Conservation (phyloP, 2,888 invertebrate genomes). For the Hylaea fasciaria region DNA sequence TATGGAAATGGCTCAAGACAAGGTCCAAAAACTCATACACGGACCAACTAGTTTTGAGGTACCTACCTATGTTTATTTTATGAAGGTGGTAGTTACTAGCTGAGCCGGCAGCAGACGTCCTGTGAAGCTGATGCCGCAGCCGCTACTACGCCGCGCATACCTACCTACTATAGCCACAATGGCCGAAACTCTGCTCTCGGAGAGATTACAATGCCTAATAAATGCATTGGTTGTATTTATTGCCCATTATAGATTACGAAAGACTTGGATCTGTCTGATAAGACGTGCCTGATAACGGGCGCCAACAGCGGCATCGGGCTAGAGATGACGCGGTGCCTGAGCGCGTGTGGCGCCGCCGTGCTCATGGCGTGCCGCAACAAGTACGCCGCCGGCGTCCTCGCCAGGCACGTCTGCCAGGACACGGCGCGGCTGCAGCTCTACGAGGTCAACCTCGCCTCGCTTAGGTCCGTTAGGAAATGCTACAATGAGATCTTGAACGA, state of each 20-base stretch:
- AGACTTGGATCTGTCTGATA: constrained; percentile 92
- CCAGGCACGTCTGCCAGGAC: constrained; percentile 55
- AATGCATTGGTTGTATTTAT: too few species aligned
- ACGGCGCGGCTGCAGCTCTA: constrained; percentile 55
- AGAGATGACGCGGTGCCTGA: constrained; percentile 93
- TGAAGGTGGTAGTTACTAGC: too few species aligned
- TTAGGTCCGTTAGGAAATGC: constrained; percentile 69
- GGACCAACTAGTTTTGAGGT: constrained; percentile 66
- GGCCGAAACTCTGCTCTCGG: too few species aligned
- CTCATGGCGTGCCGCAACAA: constrained; percentile 93
- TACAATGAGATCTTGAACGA: constrained; percentile 57
- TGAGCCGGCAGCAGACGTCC: too few species aligned
- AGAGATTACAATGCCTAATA: too few species aligned
- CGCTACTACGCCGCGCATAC: too few species aligned
- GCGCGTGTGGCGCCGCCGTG: constrained; percentile 92
- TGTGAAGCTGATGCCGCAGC: too few species aligned
- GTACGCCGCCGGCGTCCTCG: constrained; percentile 82
- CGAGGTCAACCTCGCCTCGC: constrained; percentile 70
- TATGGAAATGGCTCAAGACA: constrained; percentile 44
- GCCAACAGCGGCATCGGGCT: constrained; percentile 97
- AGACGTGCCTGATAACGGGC: constrained; percentile 95
- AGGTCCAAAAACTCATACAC: constrained; percentile 49
- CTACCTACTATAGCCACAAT: too few species aligned
- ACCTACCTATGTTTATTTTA: constrained; percentile 2
- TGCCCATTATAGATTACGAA: constrained; percentile 85